phyloP scores from a whole-genome alignment of 92 coral and sea anemone genomes.

The Epizoanthus fatuus region DNA sequence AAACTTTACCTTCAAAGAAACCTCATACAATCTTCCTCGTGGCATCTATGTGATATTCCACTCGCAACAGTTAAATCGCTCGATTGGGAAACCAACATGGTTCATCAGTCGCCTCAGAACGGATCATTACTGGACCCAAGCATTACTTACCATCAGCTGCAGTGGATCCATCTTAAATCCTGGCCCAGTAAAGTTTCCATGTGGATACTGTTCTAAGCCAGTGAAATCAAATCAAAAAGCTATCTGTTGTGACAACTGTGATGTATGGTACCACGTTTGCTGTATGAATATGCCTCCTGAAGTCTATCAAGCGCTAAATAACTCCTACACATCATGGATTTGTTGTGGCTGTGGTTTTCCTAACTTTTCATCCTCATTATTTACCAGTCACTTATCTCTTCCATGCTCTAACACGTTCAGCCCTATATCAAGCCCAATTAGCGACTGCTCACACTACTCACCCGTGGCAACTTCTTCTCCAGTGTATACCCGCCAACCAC shows the following conservation, averaged over 20 bases:
- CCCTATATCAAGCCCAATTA: neutral
- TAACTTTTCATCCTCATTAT: constrained; percentile 7
- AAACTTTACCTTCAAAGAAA: too few relatives aligned
- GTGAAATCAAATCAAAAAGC: constrained; percentile 17
- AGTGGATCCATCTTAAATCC: constrained; percentile 41
- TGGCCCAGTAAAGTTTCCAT: constrained; percentile 29
- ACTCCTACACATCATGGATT: constrained; percentile 32
- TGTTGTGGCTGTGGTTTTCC: constrained; percentile 34
- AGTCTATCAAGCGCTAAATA: constrained; percentile 19
- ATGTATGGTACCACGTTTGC: constrained; percentile 34
- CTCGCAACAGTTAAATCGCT: neutral
- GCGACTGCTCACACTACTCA: constrained; percentile 8
- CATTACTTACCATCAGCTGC: constrained; percentile 28
- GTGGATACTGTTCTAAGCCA: constrained; percentile 20
- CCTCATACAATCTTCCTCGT: too few relatives aligned
- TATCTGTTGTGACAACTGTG: constrained; percentile 30
- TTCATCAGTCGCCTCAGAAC: constrained; percentile 14
- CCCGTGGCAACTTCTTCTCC: constrained; percentile 9
- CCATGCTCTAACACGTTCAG: neutral
- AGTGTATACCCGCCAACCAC: neutral
- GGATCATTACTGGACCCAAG: constrained; percentile 2
- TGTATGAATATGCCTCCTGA: constrained; percentile 30
- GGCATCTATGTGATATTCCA: neutral
- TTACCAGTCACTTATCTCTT: neutral
- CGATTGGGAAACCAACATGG: constrained; percentile 14